These are phyloP conservation scores for Leptobrachium ailaonicum DNA, from an alignment of 2,113 vertebrate genomes.

Conservation along the genomic window DNA sequence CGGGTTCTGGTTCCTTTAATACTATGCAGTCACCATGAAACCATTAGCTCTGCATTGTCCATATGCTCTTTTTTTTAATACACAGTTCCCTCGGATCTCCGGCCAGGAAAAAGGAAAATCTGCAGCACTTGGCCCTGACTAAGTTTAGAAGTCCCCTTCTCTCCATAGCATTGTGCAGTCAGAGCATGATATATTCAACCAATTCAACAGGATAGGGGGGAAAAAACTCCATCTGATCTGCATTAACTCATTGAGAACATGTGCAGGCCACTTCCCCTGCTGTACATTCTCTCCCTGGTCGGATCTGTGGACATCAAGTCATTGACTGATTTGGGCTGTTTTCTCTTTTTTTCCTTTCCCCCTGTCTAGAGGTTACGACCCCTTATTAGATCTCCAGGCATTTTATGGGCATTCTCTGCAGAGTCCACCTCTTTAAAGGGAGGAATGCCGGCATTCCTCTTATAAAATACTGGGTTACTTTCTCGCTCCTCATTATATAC, in stretches of 20 bases:
- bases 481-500: conserved; percentile 31
- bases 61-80: neutral
- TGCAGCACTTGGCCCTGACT: neutral
- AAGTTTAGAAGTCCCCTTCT: conserved; percentile 1
- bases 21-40: too few relatives aligned
- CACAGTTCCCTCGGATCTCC: neutral
- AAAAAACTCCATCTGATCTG: conserved; percentile 19
- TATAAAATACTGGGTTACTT: neutral
- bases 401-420: conserved; percentile 29
- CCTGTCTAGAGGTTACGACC: conserved; percentile 40
- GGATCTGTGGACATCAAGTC: conserved; percentile 5
- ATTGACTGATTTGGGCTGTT: neutral
- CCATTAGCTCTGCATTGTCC: neutral
- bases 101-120: neutral
- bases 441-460: neutral
- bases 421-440: conserved; percentile 16
- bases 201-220: neutral
- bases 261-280: conserved; percentile 13
- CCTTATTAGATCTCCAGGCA: conserved; percentile 38
- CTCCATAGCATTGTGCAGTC: neutral
- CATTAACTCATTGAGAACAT: conserved; percentile 20
- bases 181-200: neutral
- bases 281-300: neutral
- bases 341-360: conserved; percentile 1
- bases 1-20: too few relatives aligned